Percentiles rank a stretch among this genome's conserved stretches.
Evolutionary conservation across 2,113 vertebrate genomes (phyloP).

Genomic region (Brienomyrus longianalis): DNA sequence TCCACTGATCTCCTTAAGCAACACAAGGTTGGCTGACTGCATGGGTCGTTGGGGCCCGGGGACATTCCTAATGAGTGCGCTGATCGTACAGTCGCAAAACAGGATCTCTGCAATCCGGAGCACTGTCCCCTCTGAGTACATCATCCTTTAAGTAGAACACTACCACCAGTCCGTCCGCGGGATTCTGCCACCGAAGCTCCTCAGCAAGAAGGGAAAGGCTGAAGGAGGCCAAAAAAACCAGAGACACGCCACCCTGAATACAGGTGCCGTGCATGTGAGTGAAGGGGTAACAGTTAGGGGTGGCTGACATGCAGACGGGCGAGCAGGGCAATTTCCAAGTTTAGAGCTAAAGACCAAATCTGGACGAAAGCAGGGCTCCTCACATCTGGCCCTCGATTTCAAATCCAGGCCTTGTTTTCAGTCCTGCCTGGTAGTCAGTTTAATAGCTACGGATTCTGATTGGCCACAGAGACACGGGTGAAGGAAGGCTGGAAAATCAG

Average conservation of each 20-base stretch:
- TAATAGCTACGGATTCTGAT: neutral
- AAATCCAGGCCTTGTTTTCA: neutral
- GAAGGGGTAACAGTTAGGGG: neutral
- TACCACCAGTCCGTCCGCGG: neutral
- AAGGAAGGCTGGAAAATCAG: neutral
- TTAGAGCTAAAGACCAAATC: neutral
- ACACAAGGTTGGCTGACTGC: neutral
- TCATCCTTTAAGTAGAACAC: neutral
- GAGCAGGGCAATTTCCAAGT: neutral
- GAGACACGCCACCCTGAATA: neutral
- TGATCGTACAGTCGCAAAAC: neutral
- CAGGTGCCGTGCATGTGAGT: neutral
- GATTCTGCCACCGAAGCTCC: neutral
- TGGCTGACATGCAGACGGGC: neutral
- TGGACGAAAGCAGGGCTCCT: neutral
- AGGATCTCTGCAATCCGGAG: neutral
- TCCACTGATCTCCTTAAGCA: neutral
- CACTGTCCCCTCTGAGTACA: neutral
- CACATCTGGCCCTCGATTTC: neutral
- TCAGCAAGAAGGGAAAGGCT: neutral
- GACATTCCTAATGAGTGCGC: neutral
- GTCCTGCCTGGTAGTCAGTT: neutral
- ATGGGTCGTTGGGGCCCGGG: neutral
- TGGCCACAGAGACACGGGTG: neutral
- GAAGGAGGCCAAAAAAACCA: neutral